Base-by-base conservation (phyloP, 2,888 invertebrate genomes). In the Parasteatoda lunata region DNA sequence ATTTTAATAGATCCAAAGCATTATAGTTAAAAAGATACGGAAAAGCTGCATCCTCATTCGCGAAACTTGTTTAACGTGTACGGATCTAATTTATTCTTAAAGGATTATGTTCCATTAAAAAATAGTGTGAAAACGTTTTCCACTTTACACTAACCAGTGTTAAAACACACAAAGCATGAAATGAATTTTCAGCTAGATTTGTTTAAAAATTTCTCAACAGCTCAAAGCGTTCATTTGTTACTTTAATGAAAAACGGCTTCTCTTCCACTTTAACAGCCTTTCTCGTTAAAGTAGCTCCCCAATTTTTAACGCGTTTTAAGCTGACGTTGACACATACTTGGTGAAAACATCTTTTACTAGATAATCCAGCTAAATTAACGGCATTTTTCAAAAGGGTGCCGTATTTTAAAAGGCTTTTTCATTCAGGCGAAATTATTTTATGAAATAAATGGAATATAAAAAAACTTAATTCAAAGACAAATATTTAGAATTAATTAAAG, bases 401-500 rank as follows among this genome's bases (percentile, higher is more conserved):
- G 30, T 30, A 30, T 30, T 30, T 30, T 30, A 30, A 30, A 30
- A 30, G 30, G n/a, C 59, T 59, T 59, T 59, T 59, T 59, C 59
- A 59, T n/a, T 59, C n/a, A 59, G n/a, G 11, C 59, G 30, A 30
- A 30, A 30, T 30, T 30, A 30, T 30, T 30, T 30, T 30, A 30
- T 30, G 30, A 30, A 30, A 30, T 30, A 30, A 30, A 30, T 30
- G 30, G 30, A 30, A 30, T 1, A 30, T 30, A 30, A 30, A 30
- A 59, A 59, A 59, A 59, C 59, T 59, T 59, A 59, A 59, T 59
- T 59, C n/a, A 13, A 59, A 59, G 59, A 13, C n/a, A 59, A 59
- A 59, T 59, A 59, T 59, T 59, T 59, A 59, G n/a, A 59, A 59
- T 59, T 59, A 59, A 59, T 59, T 59, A 59, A 59, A 13, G 11